phyloP scores from a whole-genome alignment of 2,797 vertebrate genomes.

The Microchirus variegatus region DNA sequence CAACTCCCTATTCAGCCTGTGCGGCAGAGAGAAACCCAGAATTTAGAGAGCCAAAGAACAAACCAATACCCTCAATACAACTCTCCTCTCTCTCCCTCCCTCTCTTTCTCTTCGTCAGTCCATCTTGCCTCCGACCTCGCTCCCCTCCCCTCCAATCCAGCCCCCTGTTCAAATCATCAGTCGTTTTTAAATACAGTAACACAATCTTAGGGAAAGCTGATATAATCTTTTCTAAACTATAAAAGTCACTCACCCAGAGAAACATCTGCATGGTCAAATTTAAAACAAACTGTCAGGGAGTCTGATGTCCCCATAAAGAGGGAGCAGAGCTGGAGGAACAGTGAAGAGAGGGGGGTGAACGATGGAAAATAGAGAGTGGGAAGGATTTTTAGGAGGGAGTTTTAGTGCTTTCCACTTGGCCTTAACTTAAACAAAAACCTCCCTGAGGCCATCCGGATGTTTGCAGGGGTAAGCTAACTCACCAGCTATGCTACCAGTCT shows the following conservation, averaged over 20 bases:
- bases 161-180: constrained; percentile 51
- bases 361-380: constrained; percentile 59
- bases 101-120: neutral
- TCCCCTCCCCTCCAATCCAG: neutral
- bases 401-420: constrained; percentile 73
- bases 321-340: constrained; percentile 48
- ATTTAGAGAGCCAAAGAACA: constrained; percentile 84
- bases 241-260: constrained; percentile 98
- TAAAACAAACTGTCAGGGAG: constrained; percentile 97
- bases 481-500: constrained; percentile 37
- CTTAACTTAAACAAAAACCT: constrained; percentile 61
- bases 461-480: constrained; percentile 56
- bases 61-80: constrained; percentile 54
- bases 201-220: constrained; percentile 97
- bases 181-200: constrained; percentile 95
- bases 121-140: neutral
- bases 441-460: constrained; percentile 51
- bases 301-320: constrained; percentile 94
- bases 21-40: constrained; percentile 71
- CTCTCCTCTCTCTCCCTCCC: constrained; percentile 16
- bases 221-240: constrained; percentile 99
- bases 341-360: constrained; percentile 27
- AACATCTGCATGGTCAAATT: constrained; percentile 98
- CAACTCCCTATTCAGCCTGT: constrained; percentile 69
- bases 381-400: constrained; percentile 56